Evolutionary conservation across 2,797 vertebrate species (phyloP).

Genomic region (Clarias pachynema): DNA sequence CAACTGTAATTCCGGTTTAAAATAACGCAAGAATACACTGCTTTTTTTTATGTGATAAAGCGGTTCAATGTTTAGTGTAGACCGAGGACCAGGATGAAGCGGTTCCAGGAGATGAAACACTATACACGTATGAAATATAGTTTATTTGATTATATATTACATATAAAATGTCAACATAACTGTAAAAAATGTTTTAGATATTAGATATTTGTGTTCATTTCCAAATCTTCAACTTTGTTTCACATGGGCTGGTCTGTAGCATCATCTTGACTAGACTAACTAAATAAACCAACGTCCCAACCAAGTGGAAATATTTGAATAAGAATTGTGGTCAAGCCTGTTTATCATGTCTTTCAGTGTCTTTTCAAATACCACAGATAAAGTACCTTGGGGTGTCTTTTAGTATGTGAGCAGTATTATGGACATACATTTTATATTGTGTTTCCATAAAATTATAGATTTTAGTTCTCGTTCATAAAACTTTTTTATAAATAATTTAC

Average conservation of each 20-base stretch:
- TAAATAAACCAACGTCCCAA: no score
- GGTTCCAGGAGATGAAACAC: not conserved
- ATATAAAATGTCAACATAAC: not conserved
- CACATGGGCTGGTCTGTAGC: constrained; percentile 31
- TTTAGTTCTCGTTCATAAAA: no score
- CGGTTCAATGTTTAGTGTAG: not conserved
- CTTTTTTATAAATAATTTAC: no score
- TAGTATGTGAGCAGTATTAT: not conserved
- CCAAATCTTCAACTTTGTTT: not conserved
- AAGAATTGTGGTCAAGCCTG: not conserved
- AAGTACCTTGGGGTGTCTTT: not conserved
- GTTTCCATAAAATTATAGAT: not conserved
- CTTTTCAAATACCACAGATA: not conserved
- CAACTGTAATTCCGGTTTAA: not conserved
- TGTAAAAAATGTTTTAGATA: not conserved
- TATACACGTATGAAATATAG: no score
- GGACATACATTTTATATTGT: not conserved
- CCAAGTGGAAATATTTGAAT: not conserved
- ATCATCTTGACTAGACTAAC: constrained; percentile 43
- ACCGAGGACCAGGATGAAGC: not conserved
- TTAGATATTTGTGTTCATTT: not conserved
- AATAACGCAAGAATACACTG: not conserved
- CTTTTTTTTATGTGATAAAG: no score
- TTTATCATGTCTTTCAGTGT: not conserved
- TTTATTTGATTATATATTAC: not conserved